Conservation (phyloP, 2,888 invertebrate species). For the Cybosia mesomella region DNA sequence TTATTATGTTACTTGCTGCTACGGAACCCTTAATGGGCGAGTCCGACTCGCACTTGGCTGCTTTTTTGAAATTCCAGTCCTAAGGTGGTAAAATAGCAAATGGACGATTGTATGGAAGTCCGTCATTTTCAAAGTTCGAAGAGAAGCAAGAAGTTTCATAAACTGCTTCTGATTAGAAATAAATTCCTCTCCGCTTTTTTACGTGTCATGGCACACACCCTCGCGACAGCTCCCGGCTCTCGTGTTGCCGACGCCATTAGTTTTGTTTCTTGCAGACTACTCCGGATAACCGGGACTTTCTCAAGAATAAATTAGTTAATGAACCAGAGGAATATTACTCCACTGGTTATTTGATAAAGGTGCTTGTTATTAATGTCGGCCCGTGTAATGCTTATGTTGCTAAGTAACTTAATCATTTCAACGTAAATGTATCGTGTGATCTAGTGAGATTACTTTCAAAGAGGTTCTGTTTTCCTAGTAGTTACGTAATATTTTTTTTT, state of each 20-base stretch:
- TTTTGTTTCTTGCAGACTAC: conserved; percentile 81
- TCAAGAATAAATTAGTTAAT: conserved; percentile 82
- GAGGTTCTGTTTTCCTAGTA: conserved; percentile 43
- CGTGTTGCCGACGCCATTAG: conserved; percentile 83
- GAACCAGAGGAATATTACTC: conserved; percentile 74
- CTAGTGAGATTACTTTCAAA: conserved; percentile 36
- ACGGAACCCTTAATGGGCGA: too few relatives aligned
- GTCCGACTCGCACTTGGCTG: too few relatives aligned
- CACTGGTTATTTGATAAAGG: conserved; percentile 66
- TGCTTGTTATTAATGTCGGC: conserved; percentile 58
- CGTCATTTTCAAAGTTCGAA: too few relatives aligned
- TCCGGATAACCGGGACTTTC: conserved; percentile 74
- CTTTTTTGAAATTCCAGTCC: too few relatives aligned
- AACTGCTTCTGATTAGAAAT: too few relatives aligned
- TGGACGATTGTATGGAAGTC: too few relatives aligned
- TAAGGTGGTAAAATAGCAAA: too few relatives aligned
- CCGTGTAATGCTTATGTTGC: conserved; percentile 45
- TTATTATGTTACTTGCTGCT: too few relatives aligned
- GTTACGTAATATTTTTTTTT: background rate
- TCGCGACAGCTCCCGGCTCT: conserved; percentile 60
- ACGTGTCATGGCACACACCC: conserved; percentile 44
- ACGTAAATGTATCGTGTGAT: conserved; percentile 27
- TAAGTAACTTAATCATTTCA: conserved; percentile 45
- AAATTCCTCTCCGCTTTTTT: conserved; percentile 34
- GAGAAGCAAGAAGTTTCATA: too few relatives aligned